Base-by-base conservation (phyloP, 2,888 invertebrate species). In the Hydrotaea cyrtoneurina region DNA sequence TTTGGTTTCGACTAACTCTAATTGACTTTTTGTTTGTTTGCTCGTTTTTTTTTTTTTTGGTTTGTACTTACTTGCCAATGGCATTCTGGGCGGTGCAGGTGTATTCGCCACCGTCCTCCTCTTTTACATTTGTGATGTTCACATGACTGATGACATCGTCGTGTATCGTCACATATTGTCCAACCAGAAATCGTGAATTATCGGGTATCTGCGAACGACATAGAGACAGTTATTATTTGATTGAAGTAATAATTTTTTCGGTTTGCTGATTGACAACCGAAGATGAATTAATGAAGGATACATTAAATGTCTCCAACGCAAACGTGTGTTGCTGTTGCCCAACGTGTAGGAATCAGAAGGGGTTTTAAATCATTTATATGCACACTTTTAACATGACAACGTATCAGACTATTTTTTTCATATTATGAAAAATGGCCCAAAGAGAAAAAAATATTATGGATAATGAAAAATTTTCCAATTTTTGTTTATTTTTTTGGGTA, bases 61-160 rank as follows among this genome's bases (percentile, higher is more conserved):
- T 72, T 82, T 84, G n/a, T n/a, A 91, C 93, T 92, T 90, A 93
- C 92, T 95, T 95, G 69, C 97, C 96, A 78, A 97, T 96, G 74
- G 95, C 94, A 92, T 97, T 98, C 87, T 95, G 95, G 0, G 97
- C 97, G 23, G 95, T 95, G 91, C 97, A 98, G 50, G 96, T 95
- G 91, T 97, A 98, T 90, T 97, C 96, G 31, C 97, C 97, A 82
- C 97, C 97, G 92, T 97, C 98, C 93, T 97, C 97, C 87, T 96
- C 96, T 89, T 96, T 96, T 85, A 97, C 95, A 86, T 96, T 95
- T 89, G 96, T 96, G 90, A 98, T 95, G 93, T 98, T 98, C 86
- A 98, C 96, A 93, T 97, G 97, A 90, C 97, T 97, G 92, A 98
- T 97, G 86, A 98, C 97, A 92, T 97, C 97, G 90, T 97, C 97